Percentiles rank a stretch among this genome's conserved stretches.
Evolutionary conservation across 2,888 invertebrate genomes (phyloP).

Genomic region (Uloborus plumipes): DNA sequence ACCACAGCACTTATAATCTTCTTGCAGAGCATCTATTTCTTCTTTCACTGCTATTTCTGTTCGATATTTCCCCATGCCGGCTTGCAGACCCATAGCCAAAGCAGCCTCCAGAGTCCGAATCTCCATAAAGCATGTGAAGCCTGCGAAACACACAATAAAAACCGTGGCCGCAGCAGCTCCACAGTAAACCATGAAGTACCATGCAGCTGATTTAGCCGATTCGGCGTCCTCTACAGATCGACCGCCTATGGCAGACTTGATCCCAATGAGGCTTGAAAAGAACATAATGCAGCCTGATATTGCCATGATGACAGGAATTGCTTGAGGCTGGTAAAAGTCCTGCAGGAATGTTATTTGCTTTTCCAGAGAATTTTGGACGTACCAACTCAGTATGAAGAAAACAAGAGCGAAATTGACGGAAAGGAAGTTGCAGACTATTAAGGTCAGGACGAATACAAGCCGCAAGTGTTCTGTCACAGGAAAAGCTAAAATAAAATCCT

Average conservation of each 20-base stretch:
- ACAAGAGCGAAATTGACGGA: conserved; percentile 28
- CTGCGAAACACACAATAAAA: conserved; percentile 4
- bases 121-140: conserved; percentile 40
- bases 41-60: conserved; percentile 9
- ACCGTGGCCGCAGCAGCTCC: background rate
- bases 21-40: conserved; percentile 37
- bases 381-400: conserved; percentile 38
- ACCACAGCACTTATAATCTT: conserved; percentile 51
- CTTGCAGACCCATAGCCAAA: conserved; percentile 25
- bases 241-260: conserved; percentile 40
- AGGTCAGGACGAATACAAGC: conserved; percentile 10
- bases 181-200: conserved; percentile 21
- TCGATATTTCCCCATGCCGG: conserved; percentile 46
- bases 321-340: conserved; percentile 28
- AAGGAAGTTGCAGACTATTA: conserved; percentile 37
- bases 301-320: conserved; percentile 20
- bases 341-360: conserved; percentile 39
- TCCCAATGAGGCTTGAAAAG: conserved; percentile 17
- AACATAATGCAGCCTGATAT: conserved; percentile 25
- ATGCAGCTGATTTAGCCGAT: conserved; percentile 16
- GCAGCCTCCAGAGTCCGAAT: conserved; percentile 63
- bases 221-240: background rate
- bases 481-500: conserved; percentile 21
- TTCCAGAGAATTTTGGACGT: conserved; percentile 23
- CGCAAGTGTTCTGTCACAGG: conserved; percentile 16